Evolutionary conservation across 2,797 vertebrate species (phyloP), one percentile per base, ranked within the genome.

Genomic region (Tiaroga cobitis): DNA sequence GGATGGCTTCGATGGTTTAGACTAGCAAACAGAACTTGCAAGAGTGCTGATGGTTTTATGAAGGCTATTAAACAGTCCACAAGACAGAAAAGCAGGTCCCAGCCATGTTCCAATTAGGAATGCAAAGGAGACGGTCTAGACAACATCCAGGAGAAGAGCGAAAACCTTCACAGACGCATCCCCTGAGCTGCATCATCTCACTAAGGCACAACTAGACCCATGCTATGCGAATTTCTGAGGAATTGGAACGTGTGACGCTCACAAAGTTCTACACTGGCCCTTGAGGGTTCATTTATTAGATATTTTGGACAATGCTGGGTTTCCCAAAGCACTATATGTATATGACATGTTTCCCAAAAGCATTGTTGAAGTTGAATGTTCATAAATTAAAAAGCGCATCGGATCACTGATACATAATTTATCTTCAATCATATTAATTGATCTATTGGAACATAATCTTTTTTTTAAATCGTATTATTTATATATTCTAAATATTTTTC

Each of bases 91-190:
- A 82, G n/a, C 24, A 67, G 46, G 19, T 73, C 29, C 75, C 19
- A 49, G 19, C 72, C 32, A 10, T 80, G 51, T 86, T 82, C 21
- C 29, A 84, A 77, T 86, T 82, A 67, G 75, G 67, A 26, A 75
- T n/a, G 18, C 73, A 81, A 84, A 82, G 79, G 75, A 51, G 69
- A 89, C 41, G 79, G 79, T 88, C 76, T 76, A 84, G 74, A 87
- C 72, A 26, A n/a, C 84, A 80, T 88, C 80, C 87, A 83, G 76
- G 70, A 80, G 86, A 88, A 80, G 65, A 34, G 67, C 79, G 77
- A 85, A 79, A 86, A 37, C 29, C 32, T 39, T 63, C 59, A 82
- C 68, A 68, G 39, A 76, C 26, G 46, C 39, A 49, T 82, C 39
- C 73, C 73, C 19, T 86, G 34, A 24, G 37, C 46, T 67, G 43